Evolutionary conservation across 2,888 invertebrate species (phyloP).

Genomic region (Trypoxylon attenuatum): DNA sequence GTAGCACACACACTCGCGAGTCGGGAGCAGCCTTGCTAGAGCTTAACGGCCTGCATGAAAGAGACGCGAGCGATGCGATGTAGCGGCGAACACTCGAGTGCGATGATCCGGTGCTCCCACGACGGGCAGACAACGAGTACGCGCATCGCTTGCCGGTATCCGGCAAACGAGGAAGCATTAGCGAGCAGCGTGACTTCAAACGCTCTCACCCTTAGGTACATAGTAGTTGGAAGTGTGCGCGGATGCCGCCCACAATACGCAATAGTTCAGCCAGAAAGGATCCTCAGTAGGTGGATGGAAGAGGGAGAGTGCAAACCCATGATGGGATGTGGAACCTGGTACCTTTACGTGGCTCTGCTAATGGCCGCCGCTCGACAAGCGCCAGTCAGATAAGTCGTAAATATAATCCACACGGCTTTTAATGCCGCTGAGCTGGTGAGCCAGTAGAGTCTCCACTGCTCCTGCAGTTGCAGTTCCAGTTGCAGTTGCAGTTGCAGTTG

Average conservation of each 20-base stretch:
- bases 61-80: not conserved
- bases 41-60: not conserved
- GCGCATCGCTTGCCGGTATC: not conserved
- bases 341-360: slow-evolving; percentile 40
- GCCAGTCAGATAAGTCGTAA: slow-evolving; percentile 58
- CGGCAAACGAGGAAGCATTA: slow-evolving; percentile 30
- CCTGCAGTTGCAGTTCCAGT: slow-evolving; percentile 22
- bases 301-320: slow-evolving; percentile 2
- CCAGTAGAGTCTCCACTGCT: too few relatives aligned
- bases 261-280: slow-evolving; percentile 26
- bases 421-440: too few relatives aligned
- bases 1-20: not conserved
- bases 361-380: slow-evolving; percentile 46
- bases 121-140: not conserved
- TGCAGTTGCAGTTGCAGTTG: slow-evolving; percentile 13
- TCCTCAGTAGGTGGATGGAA: not conserved
- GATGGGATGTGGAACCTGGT: slow-evolving; percentile 4
- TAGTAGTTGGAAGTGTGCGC: not conserved
- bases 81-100: not conserved
- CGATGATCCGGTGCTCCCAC: not conserved
- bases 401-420: slow-evolving; percentile 59
- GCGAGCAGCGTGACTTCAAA: slow-evolving; percentile 32
- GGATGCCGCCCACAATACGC: slow-evolving; percentile 19
- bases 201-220: slow-evolving; percentile 7
- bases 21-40: not conserved